Conservation (phyloP, 2,888 invertebrate genomes). For the Gibbula magus region DNA sequence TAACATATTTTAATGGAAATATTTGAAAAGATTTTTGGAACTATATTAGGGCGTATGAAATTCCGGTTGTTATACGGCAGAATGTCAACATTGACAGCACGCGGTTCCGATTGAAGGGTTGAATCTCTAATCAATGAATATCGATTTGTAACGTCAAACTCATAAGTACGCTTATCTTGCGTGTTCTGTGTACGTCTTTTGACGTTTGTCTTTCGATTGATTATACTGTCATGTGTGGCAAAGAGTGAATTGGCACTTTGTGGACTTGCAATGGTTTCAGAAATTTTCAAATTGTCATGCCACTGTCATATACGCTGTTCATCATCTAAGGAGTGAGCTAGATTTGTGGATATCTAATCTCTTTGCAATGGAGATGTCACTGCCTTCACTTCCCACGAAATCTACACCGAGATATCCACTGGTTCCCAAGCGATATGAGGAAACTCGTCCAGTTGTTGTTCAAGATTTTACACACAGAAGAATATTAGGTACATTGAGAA, state of each 20-base stretch:
- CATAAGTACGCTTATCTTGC: neutral
- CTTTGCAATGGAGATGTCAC: neutral
- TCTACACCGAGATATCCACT: constrained; percentile 38
- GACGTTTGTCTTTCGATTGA: neutral
- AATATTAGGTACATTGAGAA: constrained; percentile 66
- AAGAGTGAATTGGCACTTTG: too few species aligned
- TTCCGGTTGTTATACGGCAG: neutral
- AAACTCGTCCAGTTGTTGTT: constrained; percentile 64
- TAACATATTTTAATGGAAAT: too few species aligned
- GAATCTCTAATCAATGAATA: neutral
- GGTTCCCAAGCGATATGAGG: constrained; percentile 68
- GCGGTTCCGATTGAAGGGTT: neutral
- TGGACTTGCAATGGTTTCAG: too few species aligned
- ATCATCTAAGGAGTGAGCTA: too few species aligned
- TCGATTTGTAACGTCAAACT: neutral
- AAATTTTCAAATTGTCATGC: too few species aligned
- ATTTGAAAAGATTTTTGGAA: neutral
- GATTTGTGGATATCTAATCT: neutral
- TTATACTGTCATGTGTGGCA: neutral
- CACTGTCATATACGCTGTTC: too few species aligned
- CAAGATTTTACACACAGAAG: constrained; percentile 66
- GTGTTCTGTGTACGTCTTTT: neutral
- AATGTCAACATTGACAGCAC: constrained; percentile 18
- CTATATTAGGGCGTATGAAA: neutral
- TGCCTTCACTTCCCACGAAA: neutral